phyloP scores from a whole-genome alignment of 1,140 invertebrate genomes.

The Papilio polytes region DNA sequence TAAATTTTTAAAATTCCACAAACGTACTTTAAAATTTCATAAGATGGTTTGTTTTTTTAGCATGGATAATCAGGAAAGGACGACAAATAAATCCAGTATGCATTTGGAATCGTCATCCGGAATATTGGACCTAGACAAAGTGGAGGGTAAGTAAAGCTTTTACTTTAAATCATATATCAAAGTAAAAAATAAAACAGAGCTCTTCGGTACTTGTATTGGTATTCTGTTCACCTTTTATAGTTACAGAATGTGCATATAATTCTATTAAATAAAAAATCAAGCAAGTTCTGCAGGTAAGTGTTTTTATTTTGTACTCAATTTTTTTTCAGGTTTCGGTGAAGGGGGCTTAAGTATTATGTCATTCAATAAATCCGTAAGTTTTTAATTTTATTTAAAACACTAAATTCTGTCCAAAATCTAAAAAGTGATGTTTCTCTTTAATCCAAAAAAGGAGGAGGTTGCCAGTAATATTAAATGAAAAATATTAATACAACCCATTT shows the following conservation, averaged over 20 bases:
- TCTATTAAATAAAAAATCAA: background rate
- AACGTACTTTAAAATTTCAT: background rate
- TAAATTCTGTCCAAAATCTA: too few relatives aligned
- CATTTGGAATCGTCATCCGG: conserved; percentile 71
- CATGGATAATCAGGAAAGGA: conserved; percentile 47
- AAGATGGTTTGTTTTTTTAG: conserved; percentile 43
- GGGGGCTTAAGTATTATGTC: conserved; percentile 58
- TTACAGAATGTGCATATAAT: background rate
- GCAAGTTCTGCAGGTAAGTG: background rate
- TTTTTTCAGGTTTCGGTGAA: conserved; percentile 71
- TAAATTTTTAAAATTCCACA: background rate
- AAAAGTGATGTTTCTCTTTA: too few relatives aligned
- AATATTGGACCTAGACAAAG: conserved; percentile 70
- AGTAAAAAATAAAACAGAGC: background rate
- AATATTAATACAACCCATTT: too few relatives aligned
- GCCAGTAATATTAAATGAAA: background rate
- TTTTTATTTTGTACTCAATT: background rate
- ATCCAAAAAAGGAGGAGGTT: too few relatives aligned
- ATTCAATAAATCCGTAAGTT: conserved; percentile 70
- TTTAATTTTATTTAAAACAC: background rate
- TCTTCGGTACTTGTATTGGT: background rate
- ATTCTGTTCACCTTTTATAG: background rate
- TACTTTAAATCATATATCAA: background rate
- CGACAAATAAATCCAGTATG: conserved; percentile 54
- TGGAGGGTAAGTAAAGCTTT: conserved; percentile 61